A percentile compares a stretch with the other conserved stretches of the same genome.
phyloP scores from a whole-genome alignment of 2,113 vertebrate genomes.

The Hippoglossus stenolepis region DNA sequence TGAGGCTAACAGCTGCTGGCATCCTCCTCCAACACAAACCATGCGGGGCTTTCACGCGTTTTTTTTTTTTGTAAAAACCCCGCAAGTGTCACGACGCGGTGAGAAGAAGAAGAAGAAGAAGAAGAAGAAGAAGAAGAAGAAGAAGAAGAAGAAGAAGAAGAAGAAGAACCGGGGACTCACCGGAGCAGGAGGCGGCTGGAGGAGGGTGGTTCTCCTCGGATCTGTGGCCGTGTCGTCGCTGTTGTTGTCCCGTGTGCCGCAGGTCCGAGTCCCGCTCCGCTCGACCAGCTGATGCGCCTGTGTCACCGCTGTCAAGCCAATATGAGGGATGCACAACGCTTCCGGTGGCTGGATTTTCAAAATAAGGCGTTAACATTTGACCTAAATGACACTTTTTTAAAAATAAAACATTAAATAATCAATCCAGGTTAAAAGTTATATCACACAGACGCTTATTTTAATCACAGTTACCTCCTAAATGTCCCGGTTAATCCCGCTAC shows the following conservation, averaged over 20 bases:
- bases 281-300: constrained; percentile 55
- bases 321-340: background rate
- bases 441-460: background rate
- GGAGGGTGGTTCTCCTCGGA: background rate
- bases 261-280: constrained; percentile 45
- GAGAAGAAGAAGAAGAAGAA: background rate
- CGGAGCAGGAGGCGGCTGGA: too few species aligned
- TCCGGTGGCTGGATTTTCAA: constrained; percentile 53
- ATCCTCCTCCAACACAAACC: constrained; percentile 27
- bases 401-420: background rate
- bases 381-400: background rate
- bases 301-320: constrained; percentile 2
- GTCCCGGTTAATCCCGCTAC: too few species aligned
- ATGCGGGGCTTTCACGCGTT: background rate
- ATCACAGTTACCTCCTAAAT: too few species aligned
- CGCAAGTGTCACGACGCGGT: background rate
- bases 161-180: constrained; percentile 24
- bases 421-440: background rate
- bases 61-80: background rate
- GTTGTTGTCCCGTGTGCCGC: constrained; percentile 12
- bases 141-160: background rate
- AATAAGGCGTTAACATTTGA: constrained; percentile 20
- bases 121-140: background rate
- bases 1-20: constrained; percentile 70
- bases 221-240: constrained; percentile 17